Conservation (phyloP, 2,113 vertebrate species). For the Calonectris borealis region DNA sequence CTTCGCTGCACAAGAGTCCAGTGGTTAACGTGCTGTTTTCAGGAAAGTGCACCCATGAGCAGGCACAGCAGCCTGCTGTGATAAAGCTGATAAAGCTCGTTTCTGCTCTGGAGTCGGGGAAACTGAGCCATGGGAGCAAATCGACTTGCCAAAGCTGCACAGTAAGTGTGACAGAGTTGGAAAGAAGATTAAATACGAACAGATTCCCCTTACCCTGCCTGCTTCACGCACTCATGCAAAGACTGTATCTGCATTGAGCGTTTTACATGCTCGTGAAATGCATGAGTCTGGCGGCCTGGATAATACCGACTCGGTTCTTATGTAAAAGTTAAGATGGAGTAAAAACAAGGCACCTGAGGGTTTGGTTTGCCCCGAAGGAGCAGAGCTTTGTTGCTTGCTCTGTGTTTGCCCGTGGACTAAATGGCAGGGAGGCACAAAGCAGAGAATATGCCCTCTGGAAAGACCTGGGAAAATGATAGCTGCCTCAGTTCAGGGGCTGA, state of each 20-base stretch:
- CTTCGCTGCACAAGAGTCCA: rapidly evolving
- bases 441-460: background rate
- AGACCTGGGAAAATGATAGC: background rate
- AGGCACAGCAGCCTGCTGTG: background rate
- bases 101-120: background rate
- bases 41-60: background rate
- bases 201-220: background rate
- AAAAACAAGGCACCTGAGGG: background rate
- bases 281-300: background rate
- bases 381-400: background rate
- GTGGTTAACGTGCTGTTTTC: background rate
- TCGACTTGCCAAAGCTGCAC: background rate
- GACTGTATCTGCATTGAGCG: background rate
- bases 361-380: background rate
- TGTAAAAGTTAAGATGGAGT: background rate
- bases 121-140: background rate
- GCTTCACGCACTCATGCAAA: rapidly evolving
- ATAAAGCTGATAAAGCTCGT: background rate
- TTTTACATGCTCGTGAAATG: background rate
- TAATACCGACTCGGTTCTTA: background rate
- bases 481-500: background rate
- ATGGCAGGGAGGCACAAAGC: background rate
- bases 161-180: background rate
- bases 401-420: background rate
- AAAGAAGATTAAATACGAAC: background rate